Conservation (phyloP, 2,113 vertebrate genomes). For the Turnix velox region DNA sequence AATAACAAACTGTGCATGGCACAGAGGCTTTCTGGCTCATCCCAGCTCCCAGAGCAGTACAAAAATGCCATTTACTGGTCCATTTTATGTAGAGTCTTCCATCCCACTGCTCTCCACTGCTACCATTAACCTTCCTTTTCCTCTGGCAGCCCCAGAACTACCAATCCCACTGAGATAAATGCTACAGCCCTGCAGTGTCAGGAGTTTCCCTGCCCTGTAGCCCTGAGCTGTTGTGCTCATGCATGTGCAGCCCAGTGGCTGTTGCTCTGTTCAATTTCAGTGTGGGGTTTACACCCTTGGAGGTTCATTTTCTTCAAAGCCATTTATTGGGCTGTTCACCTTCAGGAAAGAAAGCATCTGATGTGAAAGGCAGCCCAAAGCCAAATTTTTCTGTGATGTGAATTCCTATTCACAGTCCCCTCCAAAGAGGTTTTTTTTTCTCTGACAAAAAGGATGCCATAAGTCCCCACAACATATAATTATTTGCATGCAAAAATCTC, state of each 20-base stretch:
- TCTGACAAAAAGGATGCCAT: background rate
- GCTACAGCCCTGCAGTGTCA: accelerated
- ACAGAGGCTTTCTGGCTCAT: background rate
- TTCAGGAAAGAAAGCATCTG: background rate
- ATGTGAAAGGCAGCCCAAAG: background rate
- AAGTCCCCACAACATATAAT: background rate
- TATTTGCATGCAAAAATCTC: background rate
- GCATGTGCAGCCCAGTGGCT: background rate
- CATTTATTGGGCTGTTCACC: background rate
- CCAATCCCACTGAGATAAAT: background rate
- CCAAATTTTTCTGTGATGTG: background rate
- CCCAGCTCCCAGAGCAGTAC: background rate
- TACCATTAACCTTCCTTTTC: background rate
- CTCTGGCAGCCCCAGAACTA: background rate
- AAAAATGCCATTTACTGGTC: background rate
- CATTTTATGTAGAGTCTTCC: background rate
- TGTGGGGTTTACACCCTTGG: background rate
- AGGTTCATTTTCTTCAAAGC: background rate
- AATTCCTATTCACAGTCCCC: background rate
- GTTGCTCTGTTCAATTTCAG: background rate
- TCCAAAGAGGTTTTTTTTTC: background rate
- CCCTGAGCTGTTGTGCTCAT: accelerated
- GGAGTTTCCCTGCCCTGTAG: background rate
- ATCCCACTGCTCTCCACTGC: background rate
- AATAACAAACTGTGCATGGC: background rate